Percentiles rank a stretch among this genome's conserved stretches.
Conservation (phyloP, 1,140 invertebrate genomes). For the Calephelis nemesis region DNA sequence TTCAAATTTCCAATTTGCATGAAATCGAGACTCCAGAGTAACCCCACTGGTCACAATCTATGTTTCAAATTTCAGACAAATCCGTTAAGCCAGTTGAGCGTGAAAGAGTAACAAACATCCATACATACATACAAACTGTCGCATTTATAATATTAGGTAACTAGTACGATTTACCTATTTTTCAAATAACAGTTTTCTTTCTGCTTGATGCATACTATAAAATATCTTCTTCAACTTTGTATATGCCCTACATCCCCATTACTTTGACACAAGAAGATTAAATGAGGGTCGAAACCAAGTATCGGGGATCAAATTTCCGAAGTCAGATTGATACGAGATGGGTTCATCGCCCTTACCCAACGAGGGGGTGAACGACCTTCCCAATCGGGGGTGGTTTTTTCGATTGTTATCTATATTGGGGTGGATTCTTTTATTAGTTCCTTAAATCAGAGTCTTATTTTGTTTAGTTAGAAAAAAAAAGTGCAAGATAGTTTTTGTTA, state of each 20-base stretch:
- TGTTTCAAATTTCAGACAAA: too few relatives aligned
- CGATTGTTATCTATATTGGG: slow-evolving; percentile 8
- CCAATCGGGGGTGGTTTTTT: slow-evolving; percentile 11
- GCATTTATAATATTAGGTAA: too few relatives aligned
- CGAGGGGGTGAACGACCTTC: slow-evolving; percentile 22
- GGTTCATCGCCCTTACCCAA: slow-evolving; percentile 21
- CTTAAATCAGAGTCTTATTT: neutral
- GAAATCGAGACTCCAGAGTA: too few relatives aligned
- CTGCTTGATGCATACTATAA: neutral
- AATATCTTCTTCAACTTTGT: neutral
- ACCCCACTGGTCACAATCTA: too few relatives aligned
- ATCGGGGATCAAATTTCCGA: slow-evolving; percentile 7
- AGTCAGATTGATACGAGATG: slow-evolving; percentile 22
- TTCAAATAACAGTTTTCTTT: neutral
- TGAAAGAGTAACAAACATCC: too few relatives aligned
- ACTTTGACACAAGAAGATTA: neutral
- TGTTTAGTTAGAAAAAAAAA: neutral
- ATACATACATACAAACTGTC: too few relatives aligned
- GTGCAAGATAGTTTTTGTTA: neutral
- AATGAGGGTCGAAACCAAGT: slow-evolving; percentile 1
- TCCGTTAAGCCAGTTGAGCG: too few relatives aligned
- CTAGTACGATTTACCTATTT: too few relatives aligned
- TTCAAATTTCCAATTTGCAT: too few relatives aligned
- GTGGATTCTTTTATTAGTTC: neutral
- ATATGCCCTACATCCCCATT: neutral